A percentile compares a stretch with the other conserved stretches of the same genome.
Conservation (phyloP, 2,113 vertebrate genomes). For the Ptilorrhoa leucosticta region DNA sequence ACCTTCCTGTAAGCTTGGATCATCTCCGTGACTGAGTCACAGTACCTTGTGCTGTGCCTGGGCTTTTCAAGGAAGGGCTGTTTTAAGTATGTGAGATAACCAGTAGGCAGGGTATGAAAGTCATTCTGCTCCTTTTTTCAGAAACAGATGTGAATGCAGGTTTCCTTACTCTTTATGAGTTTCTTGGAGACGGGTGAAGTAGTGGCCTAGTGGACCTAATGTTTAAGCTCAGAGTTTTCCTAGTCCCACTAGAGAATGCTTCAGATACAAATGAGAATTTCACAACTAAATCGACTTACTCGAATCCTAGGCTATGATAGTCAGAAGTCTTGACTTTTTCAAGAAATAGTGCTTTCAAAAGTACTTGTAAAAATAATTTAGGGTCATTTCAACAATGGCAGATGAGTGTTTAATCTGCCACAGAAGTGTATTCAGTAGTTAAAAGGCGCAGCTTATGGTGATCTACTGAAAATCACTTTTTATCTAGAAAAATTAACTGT, state of each 20-base stretch:
- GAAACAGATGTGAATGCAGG: background rate
- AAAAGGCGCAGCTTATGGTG: background rate
- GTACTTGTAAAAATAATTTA: background rate
- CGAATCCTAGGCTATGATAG: background rate
- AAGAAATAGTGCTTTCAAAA: background rate
- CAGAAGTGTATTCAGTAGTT: background rate
- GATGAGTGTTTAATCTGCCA: background rate
- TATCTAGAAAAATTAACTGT: background rate
- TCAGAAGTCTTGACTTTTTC: background rate
- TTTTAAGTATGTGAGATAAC: background rate
- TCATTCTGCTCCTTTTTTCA: background rate
- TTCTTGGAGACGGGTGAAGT: background rate
- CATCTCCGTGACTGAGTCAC: background rate
- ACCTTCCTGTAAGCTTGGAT: background rate
- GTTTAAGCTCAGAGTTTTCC: background rate
- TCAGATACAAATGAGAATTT: background rate
- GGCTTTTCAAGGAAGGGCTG: background rate
- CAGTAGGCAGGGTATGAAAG: background rate
- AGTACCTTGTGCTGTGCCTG: background rate
- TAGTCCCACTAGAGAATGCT: background rate
- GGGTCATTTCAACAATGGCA: background rate
- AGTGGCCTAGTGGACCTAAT: background rate
- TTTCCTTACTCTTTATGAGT: background rate
- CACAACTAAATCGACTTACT: background rate
- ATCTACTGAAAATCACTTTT: background rate